Conservation (phyloP, 2,797 vertebrate genomes). For the Propithecus deckenii region DNA sequence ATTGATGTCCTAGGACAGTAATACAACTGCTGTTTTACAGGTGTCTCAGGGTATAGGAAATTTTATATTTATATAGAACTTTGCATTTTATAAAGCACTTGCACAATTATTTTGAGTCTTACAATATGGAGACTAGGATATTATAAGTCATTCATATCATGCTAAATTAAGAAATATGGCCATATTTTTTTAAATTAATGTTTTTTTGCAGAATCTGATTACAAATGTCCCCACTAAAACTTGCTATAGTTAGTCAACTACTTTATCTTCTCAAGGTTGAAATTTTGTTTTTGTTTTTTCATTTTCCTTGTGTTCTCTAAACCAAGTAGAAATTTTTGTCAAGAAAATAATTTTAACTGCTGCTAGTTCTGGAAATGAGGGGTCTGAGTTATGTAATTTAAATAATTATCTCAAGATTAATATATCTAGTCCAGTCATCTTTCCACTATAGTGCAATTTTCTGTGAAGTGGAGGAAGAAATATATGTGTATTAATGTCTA, state of each 20-base stretch:
- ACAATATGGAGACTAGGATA: neutral
- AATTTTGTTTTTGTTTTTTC: neutral
- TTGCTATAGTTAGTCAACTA: neutral
- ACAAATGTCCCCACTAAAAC: neutral
- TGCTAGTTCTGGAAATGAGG: neutral
- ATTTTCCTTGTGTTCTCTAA: neutral
- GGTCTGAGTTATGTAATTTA: neutral
- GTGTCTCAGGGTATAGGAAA: neutral
- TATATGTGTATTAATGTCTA: neutral
- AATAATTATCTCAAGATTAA: neutral
- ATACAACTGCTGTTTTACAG: constrained; percentile 41
- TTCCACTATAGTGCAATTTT: neutral
- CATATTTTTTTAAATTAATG: constrained; percentile 33
- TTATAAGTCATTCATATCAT: neutral
- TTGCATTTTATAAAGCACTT: neutral
- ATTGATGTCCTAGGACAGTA: neutral
- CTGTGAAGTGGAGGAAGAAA: neutral
- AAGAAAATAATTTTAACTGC: constrained; percentile 56
- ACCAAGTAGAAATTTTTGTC: constrained; percentile 55
- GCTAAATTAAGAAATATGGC: constrained; percentile 53
- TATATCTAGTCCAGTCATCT: neutral
- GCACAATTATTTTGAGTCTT: constrained; percentile 28
- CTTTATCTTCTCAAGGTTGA: constrained; percentile 42
- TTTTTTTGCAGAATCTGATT: constrained; percentile 33
- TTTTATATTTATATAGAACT: neutral